phyloP scores from a whole-genome alignment of 2,113 vertebrate species.

The Eudorcas thomsonii region DNA sequence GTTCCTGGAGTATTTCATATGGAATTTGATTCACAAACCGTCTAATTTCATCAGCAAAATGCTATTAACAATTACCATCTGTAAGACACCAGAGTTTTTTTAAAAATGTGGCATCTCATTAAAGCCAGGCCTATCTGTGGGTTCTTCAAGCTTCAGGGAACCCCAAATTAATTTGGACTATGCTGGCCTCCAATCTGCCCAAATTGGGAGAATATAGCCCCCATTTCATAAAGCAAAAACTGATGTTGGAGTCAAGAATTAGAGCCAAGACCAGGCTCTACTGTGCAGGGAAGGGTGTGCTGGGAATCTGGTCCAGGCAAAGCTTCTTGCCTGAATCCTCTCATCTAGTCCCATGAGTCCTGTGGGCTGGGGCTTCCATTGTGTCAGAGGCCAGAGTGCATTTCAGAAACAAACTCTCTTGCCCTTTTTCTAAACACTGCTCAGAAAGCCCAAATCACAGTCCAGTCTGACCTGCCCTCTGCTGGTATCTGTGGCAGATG shows the following conservation, averaged over 20 bases:
- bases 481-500: background rate
- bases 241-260: background rate
- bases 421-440: background rate
- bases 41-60: slow-evolving; percentile 25
- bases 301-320: background rate
- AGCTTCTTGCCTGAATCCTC: background rate
- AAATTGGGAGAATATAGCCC: background rate
- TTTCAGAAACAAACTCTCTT: background rate
- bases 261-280: background rate
- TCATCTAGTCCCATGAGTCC: fast-evolving
- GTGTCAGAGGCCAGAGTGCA: background rate
- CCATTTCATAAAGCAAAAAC: background rate
- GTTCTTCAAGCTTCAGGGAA: background rate
- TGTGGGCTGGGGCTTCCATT: background rate
- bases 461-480: background rate
- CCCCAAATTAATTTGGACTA: background rate
- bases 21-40: background rate
- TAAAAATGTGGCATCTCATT: background rate
- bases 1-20: background rate
- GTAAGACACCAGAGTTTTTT: background rate
- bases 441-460: background rate
- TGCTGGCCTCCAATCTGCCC: background rate
- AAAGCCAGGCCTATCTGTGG: background rate
- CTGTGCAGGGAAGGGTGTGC: background rate
- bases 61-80: background rate